A percentile compares a stretch with the other conserved stretches of the same genome.
These are phyloP conservation scores for Torymus aiolomorphi DNA, from an alignment of 2,888 invertebrate genomes.

Conservation along the genomic window DNA sequence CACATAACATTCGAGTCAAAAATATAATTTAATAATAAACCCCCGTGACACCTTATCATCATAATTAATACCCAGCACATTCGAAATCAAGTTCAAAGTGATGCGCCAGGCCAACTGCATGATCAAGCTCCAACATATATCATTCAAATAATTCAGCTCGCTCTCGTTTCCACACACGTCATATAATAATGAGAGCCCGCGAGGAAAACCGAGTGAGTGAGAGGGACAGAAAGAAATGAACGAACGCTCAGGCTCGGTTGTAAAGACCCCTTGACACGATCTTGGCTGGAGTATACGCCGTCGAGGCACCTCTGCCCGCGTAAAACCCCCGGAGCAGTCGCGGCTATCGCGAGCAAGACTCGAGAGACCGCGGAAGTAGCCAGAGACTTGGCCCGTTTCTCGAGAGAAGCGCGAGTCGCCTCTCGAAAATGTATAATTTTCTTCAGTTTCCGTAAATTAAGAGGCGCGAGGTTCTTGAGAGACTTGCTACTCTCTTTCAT, in stretches of 20 bases:
- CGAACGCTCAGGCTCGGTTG: neutral
- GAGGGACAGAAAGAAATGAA: neutral
- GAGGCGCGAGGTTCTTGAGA: neutral
- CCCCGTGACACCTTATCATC: too few relatives aligned
- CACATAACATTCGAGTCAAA: too few relatives aligned
- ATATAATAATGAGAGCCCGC: conserved; percentile 8
- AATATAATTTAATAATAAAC: too few relatives aligned
- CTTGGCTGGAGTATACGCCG: neutral
- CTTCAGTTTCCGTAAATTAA: conserved; percentile 18
- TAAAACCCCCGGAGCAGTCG: neutral
- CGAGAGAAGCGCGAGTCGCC: neutral
- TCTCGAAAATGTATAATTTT: conserved; percentile 23
- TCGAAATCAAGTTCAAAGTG: too few relatives aligned
- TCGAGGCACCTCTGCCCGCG: neutral
- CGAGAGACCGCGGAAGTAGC: neutral
- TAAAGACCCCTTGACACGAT: conserved; percentile 42
- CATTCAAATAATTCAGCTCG: conserved; percentile 21
- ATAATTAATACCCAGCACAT: too few relatives aligned
- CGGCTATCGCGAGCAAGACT: neutral
- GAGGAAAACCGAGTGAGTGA: neutral
- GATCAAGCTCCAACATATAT: too few relatives aligned
- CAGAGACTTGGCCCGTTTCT: conserved; percentile 21
- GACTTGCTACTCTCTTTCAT: neutral
- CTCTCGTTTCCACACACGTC: conserved; percentile 7
- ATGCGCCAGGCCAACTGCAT: too few relatives aligned